Evolutionary conservation across 1,140 invertebrate species (phyloP), one percentile per base, ranked within the genome.

Genomic region (Himalopsyche phryganea): DNA sequence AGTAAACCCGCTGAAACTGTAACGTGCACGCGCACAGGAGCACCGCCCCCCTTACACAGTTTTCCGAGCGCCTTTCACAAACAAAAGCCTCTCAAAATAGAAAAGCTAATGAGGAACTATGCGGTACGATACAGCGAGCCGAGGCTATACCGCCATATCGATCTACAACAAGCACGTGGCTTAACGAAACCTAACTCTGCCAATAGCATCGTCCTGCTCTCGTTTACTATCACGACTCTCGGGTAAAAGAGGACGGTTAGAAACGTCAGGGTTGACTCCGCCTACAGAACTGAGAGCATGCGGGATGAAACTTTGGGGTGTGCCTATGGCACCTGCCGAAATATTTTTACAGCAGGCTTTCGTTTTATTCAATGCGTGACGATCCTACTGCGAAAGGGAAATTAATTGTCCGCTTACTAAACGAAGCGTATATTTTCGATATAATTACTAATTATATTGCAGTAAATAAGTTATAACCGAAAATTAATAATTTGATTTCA

Each of bases 71-170:
- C 23, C 23, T 28, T 28, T 28, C 23, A 28, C 23, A 28, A 28
- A 28, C 23, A 28, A 28, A 28, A 28, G 50, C 17, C 10, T 15
- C 50, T 35, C 19, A 36, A 51, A 40, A 19, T 35, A 13, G 48
- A 42, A 51, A 51, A 51, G 20, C 38, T 51, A 23, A 54, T 19
- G 35, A 35, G 32, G 28, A 20, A 35, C 14, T 23, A 23, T 53
- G 44, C 50, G 13, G 23, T 14, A 51, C 47, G 14, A 10, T 13
- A 56, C 52, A 13, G 41, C 52, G 59, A 56, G 59, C 42, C 52
- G 59, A 56, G 59, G 33, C 46, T 56, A 38, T 51, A 61, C 52
- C 44, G 36, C 47, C 59, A 61, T 61, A 61, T 61, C 59, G 59
- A 61, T 61, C 53, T 61, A 61, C 48, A 41, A 15, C 46, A 23